Conservation (phyloP, 2,797 vertebrate species). For the Hylomyscus alleni region DNA sequence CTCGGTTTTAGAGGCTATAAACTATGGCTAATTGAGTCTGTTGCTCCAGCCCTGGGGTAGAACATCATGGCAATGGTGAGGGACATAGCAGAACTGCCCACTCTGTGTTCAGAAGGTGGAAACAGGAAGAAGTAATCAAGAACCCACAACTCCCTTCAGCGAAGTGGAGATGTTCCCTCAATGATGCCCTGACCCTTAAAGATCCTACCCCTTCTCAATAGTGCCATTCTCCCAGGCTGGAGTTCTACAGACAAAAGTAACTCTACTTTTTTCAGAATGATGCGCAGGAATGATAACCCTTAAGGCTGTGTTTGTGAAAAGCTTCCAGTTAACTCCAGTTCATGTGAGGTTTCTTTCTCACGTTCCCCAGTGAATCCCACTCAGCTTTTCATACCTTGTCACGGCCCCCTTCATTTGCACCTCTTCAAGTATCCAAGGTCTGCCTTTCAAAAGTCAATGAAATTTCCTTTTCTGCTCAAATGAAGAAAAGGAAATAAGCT, state of each 20-base stretch:
- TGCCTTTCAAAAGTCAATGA: background rate
- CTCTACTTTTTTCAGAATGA: background rate
- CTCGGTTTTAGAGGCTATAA: background rate
- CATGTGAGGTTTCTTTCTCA: fast-evolving
- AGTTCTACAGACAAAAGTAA: background rate
- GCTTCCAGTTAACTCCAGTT: too few relatives aligned
- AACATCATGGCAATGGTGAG: too few relatives aligned
- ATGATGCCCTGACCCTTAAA: background rate
- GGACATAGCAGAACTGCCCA: background rate
- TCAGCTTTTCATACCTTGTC: background rate
- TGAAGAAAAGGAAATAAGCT: background rate
- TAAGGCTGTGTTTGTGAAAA: background rate
- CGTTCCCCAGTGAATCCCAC: background rate
- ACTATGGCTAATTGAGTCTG: background rate
- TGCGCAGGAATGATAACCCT: background rate
- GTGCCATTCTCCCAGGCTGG: too few relatives aligned
- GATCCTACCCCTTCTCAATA: background rate
- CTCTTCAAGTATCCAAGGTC: background rate
- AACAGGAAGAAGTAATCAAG: background rate
- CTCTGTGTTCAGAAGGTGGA: background rate
- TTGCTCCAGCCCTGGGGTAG: background rate
- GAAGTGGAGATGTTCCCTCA: background rate
- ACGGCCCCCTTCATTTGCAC: too few relatives aligned
- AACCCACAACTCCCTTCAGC: too few relatives aligned
- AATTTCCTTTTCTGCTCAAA: background rate